phyloP scores from a whole-genome alignment of 2,797 vertebrate species.

The Bovichtus variegatus region DNA sequence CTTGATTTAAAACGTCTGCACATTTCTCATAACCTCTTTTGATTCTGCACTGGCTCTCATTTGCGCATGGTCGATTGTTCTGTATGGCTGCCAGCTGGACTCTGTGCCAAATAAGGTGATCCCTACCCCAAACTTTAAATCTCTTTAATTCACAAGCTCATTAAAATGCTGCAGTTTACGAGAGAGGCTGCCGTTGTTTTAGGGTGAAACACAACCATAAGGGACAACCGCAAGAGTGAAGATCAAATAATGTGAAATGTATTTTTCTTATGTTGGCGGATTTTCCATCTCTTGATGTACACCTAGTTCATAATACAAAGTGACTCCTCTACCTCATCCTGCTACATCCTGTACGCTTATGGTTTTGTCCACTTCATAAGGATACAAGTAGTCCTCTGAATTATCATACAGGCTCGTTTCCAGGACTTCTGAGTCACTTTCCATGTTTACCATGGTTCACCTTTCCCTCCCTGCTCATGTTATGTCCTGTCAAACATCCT shows the following conservation, averaged over 20 bases:
- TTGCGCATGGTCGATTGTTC: slow-evolving; percentile 31
- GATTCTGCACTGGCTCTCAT: slow-evolving; percentile 53
- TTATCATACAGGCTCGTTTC: slow-evolving; percentile 21
- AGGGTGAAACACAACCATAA: slow-evolving; percentile 28
- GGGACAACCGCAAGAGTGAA: neutral
- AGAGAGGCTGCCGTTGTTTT: slow-evolving; percentile 16
- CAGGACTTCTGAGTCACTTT: slow-evolving; percentile 56
- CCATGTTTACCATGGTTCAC: slow-evolving; percentile 44
- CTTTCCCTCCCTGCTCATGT: slow-evolving; percentile 25
- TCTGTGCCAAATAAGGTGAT: slow-evolving; percentile 53
- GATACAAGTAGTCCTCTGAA: slow-evolving; percentile 5
- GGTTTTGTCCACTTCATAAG: slow-evolving; percentile 13
- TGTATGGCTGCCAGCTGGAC: slow-evolving; percentile 51
- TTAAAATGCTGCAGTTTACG: slow-evolving; percentile 41
- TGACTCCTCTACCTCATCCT: slow-evolving; percentile 2
- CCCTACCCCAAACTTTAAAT: slow-evolving; percentile 40
- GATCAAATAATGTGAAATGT: slow-evolving; percentile 24
- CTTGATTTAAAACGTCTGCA: slow-evolving; percentile 72
- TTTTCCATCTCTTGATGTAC: slow-evolving; percentile 4
- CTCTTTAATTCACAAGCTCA: slow-evolving; percentile 46
- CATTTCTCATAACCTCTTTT: slow-evolving; percentile 64
- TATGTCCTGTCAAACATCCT: slow-evolving; percentile 39
- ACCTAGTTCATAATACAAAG: slow-evolving; percentile 11
- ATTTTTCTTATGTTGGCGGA: slow-evolving; percentile 3
- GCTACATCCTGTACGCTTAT: neutral